A percentile compares a stretch with the other conserved stretches of the same genome.
phyloP scores from a whole-genome alignment of 2,113 vertebrate genomes.

The Genyomyrus donnyi region DNA sequence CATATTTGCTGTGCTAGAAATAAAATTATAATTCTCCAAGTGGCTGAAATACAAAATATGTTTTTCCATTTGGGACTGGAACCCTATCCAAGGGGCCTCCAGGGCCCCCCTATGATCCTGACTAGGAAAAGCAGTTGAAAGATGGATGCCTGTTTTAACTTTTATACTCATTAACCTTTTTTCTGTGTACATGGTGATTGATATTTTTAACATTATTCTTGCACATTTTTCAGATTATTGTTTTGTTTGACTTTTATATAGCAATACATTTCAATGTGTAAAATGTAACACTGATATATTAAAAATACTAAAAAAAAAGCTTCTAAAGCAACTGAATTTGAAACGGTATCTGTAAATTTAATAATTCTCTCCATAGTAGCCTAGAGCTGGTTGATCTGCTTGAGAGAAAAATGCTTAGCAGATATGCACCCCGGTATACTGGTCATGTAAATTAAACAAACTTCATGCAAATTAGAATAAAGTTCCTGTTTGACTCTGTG shows the following conservation, averaged over 20 bases:
- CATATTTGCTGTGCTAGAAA: not conserved
- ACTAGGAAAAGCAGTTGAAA: not conserved
- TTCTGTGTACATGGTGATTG: not conserved
- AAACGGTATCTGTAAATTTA: not conserved
- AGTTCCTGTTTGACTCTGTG: not conserved
- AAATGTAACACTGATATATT: not conserved
- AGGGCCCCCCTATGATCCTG: not conserved
- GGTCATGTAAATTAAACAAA: not conserved
- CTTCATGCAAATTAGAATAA: not conserved
- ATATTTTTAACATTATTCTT: not conserved
- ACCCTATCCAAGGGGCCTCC: not conserved
- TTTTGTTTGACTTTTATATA: not conserved
- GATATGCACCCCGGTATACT: not conserved
- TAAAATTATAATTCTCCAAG: not conserved
- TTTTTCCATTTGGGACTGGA: not conserved
- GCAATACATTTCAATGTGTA: not conserved
- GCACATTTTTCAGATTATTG: not conserved
- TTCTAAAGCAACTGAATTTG: not conserved
- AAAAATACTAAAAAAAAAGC: not conserved
- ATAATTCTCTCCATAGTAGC: not conserved
- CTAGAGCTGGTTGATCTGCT: not conserved
- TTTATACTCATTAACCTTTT: not conserved
- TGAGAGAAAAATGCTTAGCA: not conserved
- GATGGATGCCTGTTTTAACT: not conserved
- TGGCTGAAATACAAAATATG: not conserved